Evolutionary conservation across 2,797 vertebrate genomes (phyloP), one percentile per base, ranked within the genome.

Genomic region (Setipinna tenuifilis): DNA sequence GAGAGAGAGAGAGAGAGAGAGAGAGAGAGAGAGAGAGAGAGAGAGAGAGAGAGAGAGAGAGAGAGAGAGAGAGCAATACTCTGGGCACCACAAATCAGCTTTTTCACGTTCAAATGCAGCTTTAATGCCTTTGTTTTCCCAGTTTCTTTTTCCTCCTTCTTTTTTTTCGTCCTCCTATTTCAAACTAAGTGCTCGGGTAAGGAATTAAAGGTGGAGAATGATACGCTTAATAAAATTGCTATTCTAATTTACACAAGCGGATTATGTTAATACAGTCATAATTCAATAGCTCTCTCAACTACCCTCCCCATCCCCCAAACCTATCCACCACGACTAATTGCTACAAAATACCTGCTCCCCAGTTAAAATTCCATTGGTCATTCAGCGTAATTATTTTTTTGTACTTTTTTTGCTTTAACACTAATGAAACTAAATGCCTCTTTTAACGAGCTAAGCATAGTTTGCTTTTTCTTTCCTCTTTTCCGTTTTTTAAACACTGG

Each of bases 211-310:
- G 87, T 89, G 85, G 84, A 75, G 85, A 93, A 88, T 82, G 85
- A 89, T 86, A 81, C 87, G 86, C 92, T 93, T 92, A 93, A 93
- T 93, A 92, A 90, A 90, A 91, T 87, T 86, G 87, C 89, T 86
- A 88, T 92, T 93, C 92, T 75, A 31, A 93, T 94, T 94, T 93
- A 91, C 92, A 90, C 91, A 87, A 90, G 84, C 19, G 85, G 92
- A 94, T 94, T 93, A 94, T 93, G 91, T 87, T 92, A 91, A 93
- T 91, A 89, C 91, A 88, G 89, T 93, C 90, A 91, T 90, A 92
- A 91, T 89, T 85, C 90, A 90, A 86, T 83, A 89, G 88, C 86
- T 89, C 86, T 82, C 84, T 68, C 46, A 0, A 10, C 31, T 41
- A 17, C 28, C 78, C 78, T 83, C 86, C 86, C 83, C 78, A 86